phyloP scores from a whole-genome alignment of 2,888 invertebrate species.

The Cryptosula pallasiana region DNA sequence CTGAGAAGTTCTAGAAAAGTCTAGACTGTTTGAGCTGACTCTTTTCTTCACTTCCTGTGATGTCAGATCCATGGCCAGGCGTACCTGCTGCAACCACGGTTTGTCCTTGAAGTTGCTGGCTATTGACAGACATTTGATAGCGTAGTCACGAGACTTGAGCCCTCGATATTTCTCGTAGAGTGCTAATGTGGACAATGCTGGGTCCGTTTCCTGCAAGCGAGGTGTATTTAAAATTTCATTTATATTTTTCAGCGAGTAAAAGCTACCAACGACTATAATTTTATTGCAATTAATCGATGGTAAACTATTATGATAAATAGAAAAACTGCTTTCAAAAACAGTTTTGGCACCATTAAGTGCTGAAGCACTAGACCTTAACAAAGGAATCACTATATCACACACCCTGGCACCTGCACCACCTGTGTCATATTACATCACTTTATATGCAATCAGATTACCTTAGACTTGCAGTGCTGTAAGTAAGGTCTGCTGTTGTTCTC shows the following conservation, averaged over 20 bases:
- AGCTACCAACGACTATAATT: too few species aligned
- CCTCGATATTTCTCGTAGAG: conserved; percentile 42
- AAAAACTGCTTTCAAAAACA: too few species aligned
- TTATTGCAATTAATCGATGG: too few species aligned
- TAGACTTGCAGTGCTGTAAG: conserved; percentile 30
- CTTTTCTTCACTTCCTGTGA: conserved; percentile 38
- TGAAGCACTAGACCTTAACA: too few species aligned
- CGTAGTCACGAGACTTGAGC: conserved; percentile 43
- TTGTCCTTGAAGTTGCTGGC: conserved; percentile 49
- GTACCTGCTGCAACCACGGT: conserved; percentile 48
- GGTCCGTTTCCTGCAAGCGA: conserved; percentile 34
- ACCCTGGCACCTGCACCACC: too few species aligned
- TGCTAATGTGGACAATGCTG: conserved; percentile 37
- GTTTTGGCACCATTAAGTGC: too few species aligned
- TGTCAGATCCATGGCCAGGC: conserved; percentile 46
- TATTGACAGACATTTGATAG: conserved; percentile 47
- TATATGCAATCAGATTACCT: not conserved
- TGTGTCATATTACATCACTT: too few species aligned
- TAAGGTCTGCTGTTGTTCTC: conserved; percentile 41
- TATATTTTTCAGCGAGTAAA: too few species aligned
- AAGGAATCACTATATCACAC: too few species aligned
- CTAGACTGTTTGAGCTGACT: conserved; percentile 12
- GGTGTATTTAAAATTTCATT: not conserved
- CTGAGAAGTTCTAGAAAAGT: not conserved
- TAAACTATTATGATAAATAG: too few species aligned